phyloP scores from a whole-genome alignment of 2,113 vertebrate genomes.

The Craseonycteris thonglongyai region DNA sequence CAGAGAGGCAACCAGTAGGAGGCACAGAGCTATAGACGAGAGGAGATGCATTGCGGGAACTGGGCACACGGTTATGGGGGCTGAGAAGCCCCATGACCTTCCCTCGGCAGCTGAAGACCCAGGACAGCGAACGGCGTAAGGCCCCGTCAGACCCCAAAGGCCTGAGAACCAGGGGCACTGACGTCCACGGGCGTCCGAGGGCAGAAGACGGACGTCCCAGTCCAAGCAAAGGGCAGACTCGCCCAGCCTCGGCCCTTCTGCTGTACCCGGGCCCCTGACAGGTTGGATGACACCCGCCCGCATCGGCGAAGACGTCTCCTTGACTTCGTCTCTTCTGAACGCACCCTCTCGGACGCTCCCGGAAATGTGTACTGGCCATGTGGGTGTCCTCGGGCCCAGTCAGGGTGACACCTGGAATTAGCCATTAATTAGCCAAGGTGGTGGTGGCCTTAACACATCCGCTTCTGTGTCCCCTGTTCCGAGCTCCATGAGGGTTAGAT shows the following conservation, averaged over 20 bases:
- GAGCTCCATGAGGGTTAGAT: fast-evolving
- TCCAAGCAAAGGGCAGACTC: neutral
- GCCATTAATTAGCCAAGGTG: fast-evolving
- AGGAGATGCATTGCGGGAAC: neutral
- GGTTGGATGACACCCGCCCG: neutral
- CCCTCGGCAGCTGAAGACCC: neutral
- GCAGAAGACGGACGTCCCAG: neutral
- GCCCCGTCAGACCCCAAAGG: fast-evolving
- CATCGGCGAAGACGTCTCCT: fast-evolving
- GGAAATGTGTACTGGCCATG: neutral
- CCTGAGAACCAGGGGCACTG: fast-evolving
- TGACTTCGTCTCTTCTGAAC: fast-evolving
- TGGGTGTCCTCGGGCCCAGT: neutral
- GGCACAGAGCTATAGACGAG: fast-evolving
- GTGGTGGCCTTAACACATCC: neutral
- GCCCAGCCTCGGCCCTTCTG: neutral
- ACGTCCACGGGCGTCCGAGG: neutral
- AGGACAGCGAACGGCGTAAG: neutral
- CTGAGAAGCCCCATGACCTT: neutral
- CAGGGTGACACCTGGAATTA: neutral
- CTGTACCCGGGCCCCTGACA: neutral
- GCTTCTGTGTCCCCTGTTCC: fast-evolving
- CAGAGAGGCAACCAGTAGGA: neutral
- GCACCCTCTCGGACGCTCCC: neutral
- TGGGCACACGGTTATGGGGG: fast-evolving